These are phyloP conservation scores for Trichonephila clavipes DNA, from an alignment of 1,140 invertebrate genomes.

Conservation along the genomic window DNA sequence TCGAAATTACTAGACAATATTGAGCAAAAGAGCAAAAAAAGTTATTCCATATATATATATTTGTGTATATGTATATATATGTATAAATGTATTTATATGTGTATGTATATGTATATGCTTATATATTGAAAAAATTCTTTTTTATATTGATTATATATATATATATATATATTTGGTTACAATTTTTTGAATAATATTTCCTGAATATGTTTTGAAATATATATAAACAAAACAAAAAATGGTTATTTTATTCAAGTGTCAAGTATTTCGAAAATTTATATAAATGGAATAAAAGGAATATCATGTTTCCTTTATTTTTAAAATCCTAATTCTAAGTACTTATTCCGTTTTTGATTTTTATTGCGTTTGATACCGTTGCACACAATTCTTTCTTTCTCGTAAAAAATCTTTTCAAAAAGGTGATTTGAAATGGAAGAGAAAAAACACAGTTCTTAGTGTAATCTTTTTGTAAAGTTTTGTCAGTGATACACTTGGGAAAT, in stretches of 20 bases:
- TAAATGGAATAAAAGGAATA: not conserved
- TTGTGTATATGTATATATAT: too few species aligned
- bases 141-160: too few species aligned
- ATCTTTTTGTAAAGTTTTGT: slow-evolving; percentile 1
- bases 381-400: not conserved
- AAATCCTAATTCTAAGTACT: not conserved
- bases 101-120: too few species aligned
- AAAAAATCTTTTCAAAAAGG: not conserved
- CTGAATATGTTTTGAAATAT: not conserved
- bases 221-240: not conserved
- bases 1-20: too few species aligned
- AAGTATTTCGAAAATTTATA: not conserved
- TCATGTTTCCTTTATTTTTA: slow-evolving; percentile 5
- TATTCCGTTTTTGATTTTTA: slow-evolving; percentile 1
- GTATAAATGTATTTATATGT: too few species aligned
- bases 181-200: too few species aligned
- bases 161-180: too few species aligned
- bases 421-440: not conserved
- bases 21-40: too few species aligned
- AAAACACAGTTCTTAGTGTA: not conserved
- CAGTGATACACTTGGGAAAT: slow-evolving; percentile 7
- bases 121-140: too few species aligned
- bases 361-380: not conserved
- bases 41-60: too few species aligned
- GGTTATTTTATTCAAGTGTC: not conserved